Evolutionary conservation across 2,888 invertebrate genomes (phyloP).

Genomic region (Callyntrura guangdongensis): DNA sequence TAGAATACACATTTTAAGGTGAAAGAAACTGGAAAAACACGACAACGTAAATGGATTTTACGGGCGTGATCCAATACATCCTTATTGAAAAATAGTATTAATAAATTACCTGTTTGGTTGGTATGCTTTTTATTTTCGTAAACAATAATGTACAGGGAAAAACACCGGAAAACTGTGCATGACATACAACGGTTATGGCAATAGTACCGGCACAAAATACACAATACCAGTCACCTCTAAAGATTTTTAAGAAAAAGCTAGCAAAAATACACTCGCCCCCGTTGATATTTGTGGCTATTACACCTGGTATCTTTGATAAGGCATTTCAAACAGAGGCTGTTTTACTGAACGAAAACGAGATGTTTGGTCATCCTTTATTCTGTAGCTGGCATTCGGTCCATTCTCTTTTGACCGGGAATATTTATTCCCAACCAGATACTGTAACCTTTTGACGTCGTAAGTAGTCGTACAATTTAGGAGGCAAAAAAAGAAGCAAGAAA

Average conservation of each 20-base stretch:
- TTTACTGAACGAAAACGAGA: neutral
- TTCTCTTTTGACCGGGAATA: slow-evolving; percentile 5
- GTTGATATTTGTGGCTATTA: too few relatives aligned
- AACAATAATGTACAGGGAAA: neutral
- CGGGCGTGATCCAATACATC: slow-evolving; percentile 9
- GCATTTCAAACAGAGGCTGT: too few relatives aligned
- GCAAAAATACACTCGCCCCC: neutral
- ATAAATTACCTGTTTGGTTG: neutral
- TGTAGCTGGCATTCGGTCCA: neutral
- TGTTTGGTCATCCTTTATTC: neutral
- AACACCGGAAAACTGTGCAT: neutral
- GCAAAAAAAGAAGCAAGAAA: slow-evolving; percentile 44
- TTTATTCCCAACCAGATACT: slow-evolving; percentile 30
- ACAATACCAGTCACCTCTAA: neutral
- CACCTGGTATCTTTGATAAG: too few relatives aligned
- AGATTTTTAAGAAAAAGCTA: neutral
- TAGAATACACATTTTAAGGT: neutral
- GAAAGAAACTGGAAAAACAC: neutral
- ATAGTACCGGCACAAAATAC: neutral
- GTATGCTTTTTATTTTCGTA: slow-evolving; percentile 6
- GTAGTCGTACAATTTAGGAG: neutral
- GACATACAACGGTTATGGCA: too few relatives aligned
- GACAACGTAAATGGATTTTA: neutral
- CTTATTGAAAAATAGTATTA: slow-evolving; percentile 59
- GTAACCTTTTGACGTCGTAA: neutral